Conservation (phyloP, 2,797 vertebrate species). For the Pyrocephalus nanus region DNA sequence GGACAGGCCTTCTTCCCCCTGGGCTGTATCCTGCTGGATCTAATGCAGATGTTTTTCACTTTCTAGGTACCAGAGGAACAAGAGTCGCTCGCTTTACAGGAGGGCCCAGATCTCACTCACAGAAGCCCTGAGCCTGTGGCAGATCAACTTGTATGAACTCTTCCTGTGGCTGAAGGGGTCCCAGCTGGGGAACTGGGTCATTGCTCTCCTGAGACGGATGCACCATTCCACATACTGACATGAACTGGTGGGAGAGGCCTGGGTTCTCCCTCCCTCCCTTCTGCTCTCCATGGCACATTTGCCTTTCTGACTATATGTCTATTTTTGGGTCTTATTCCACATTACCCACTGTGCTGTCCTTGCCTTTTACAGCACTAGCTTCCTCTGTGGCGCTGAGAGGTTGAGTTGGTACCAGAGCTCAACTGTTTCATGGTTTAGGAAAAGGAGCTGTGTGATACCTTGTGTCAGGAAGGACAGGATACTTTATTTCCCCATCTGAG, state of each 20-base stretch:
- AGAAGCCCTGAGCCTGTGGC: conserved; percentile 83
- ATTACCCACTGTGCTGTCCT: not conserved
- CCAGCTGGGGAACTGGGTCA: conserved; percentile 76
- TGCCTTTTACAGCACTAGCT: conserved; percentile 3
- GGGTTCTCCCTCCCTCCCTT: not conserved
- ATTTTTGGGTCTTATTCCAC: not conserved
- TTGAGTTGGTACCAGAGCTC: not conserved
- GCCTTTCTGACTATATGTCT: conserved; percentile 28
- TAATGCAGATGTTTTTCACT: conserved; percentile 39
- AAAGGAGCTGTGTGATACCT: not conserved
- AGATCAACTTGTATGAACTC: conserved; percentile 85
- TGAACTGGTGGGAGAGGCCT: conserved; percentile 10
- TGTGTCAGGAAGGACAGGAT: not conserved
- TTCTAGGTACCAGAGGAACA: conserved; percentile 86
- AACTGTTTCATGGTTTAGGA: not conserved
- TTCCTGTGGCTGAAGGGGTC: conserved; percentile 82
- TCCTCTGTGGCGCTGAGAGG: not conserved
- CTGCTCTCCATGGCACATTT: not conserved
- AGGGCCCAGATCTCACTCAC: conserved; percentile 81
- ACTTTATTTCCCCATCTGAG: not conserved
- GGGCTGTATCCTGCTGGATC: not conserved
- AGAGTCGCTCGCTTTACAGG: conserved; percentile 75
- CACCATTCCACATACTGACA: conserved; percentile 49
- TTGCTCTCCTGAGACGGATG: conserved; percentile 71
- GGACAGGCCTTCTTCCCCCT: not conserved